A percentile compares a stretch with the other conserved stretches of the same genome.
phyloP scores from a whole-genome alignment of 2,113 vertebrate species.

The Plectropomus leopardus region DNA sequence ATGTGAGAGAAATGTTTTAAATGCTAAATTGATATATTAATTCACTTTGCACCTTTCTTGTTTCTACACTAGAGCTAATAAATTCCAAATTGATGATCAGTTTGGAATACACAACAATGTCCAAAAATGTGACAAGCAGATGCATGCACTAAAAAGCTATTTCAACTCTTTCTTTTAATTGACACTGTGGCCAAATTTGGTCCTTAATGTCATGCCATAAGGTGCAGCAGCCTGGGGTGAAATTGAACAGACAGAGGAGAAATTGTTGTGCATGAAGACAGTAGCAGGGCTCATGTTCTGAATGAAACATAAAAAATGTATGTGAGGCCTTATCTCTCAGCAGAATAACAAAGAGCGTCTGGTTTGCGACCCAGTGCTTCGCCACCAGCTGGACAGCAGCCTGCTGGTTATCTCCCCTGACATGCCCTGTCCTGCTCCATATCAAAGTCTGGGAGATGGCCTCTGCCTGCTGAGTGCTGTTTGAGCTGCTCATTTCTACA shows the following conservation, averaged over 20 bases:
- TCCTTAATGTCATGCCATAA: conserved; percentile 25
- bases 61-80: background rate
- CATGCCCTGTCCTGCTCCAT: conserved; percentile 23
- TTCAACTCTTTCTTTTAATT: conserved; percentile 32
- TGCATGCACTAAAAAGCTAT: background rate
- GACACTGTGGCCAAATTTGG: background rate
- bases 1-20: background rate
- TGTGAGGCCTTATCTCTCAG: background rate
- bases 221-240: conserved; percentile 10
- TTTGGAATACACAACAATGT: background rate
- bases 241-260: conserved; percentile 48
- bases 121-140: background rate
- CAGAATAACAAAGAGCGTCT: conserved; percentile 32
- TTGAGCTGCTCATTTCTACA: too few relatives aligned
- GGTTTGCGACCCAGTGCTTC: background rate
- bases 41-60: background rate
- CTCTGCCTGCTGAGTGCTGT: conserved; percentile 31
- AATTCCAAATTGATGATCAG: background rate
- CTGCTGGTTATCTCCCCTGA: conserved; percentile 1
- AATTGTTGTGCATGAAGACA: conserved; percentile 29
- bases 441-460: conserved; percentile 21
- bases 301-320: too few relatives aligned
- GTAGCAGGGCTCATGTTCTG: background rate
- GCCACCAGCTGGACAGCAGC: background rate
- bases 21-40: background rate